Conservation (phyloP, 2,113 vertebrate genomes). For the Podocnemis expansa region DNA sequence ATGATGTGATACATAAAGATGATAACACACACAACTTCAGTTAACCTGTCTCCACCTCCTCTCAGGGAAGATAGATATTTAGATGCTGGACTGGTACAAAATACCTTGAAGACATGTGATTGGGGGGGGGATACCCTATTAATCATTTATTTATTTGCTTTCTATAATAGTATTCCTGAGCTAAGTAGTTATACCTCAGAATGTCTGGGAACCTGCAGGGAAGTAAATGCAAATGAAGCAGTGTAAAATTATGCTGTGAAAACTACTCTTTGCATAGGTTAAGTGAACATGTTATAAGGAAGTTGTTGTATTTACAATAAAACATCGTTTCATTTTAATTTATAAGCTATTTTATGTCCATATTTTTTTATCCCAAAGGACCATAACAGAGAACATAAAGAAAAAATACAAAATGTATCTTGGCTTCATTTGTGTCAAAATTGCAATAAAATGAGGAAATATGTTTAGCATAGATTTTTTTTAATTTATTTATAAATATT, state of each 20-base stretch:
- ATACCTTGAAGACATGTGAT: neutral
- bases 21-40: neutral
- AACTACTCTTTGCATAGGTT: slow-evolving; percentile 47
- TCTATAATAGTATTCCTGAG: neutral
- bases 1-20: neutral
- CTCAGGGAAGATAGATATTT: neutral
- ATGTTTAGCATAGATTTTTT: slow-evolving; percentile 44
- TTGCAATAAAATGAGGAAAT: slow-evolving; percentile 68
- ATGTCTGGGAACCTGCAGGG: neutral
- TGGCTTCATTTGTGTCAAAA: slow-evolving; percentile 74
- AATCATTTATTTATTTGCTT: neutral
- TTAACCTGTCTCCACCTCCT: neutral
- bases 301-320: slow-evolving; percentile 50
- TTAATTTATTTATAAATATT: slow-evolving; percentile 76
- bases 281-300: slow-evolving; percentile 49
- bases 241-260: neutral
- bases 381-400: slow-evolving; percentile 65
- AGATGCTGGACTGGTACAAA: neutral
- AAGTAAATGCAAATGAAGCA: slow-evolving; percentile 34
- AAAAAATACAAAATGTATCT: slow-evolving; percentile 62
- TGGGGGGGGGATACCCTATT: neutral
- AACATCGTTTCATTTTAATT: slow-evolving; percentile 55
- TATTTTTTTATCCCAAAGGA: slow-evolving; percentile 40
- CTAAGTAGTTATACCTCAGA: slow-evolving; percentile 2
- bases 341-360: slow-evolving; percentile 67